phyloP scores from a whole-genome alignment of 2,888 invertebrate species.

The Siphlonurus alternatus region DNA sequence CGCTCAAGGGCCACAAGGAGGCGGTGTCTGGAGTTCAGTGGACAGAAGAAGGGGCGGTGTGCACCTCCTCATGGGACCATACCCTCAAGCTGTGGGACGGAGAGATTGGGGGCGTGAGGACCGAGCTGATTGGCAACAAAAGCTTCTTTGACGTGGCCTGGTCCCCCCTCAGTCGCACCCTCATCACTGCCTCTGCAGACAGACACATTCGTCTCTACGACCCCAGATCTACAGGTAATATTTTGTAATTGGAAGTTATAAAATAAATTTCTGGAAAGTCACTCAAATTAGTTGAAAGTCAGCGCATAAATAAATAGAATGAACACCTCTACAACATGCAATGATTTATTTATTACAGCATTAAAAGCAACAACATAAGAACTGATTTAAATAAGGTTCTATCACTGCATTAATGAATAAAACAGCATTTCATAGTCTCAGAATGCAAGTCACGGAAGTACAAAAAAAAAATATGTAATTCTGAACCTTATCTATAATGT shows the following conservation, averaged over 20 bases:
- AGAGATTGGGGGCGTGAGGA: constrained; percentile 64
- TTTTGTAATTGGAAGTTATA: too few species aligned
- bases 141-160: constrained; percentile 76
- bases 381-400: too few species aligned
- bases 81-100: constrained; percentile 89
- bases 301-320: not conserved
- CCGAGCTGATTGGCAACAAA: constrained; percentile 74
- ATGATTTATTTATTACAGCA: not conserved
- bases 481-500: too few species aligned
- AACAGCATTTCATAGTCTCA: too few species aligned
- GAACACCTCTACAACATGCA: not conserved
- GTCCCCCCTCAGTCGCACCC: constrained; percentile 52
- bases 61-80: constrained; percentile 91
- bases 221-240: constrained; percentile 67
- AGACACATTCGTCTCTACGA: constrained; percentile 83
- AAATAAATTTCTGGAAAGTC: not conserved
- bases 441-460: too few species aligned
- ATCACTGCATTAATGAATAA: too few species aligned
- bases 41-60: constrained; percentile 58
- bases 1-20: constrained; percentile 85
- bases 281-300: not conserved
- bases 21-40: constrained; percentile 72
- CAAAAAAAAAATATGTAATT: too few species aligned
- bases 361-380: too few species aligned
- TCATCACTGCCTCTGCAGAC: constrained; percentile 83